Base-by-base conservation (phyloP, 2,797 vertebrate species). In the Acomys russatus region DNA sequence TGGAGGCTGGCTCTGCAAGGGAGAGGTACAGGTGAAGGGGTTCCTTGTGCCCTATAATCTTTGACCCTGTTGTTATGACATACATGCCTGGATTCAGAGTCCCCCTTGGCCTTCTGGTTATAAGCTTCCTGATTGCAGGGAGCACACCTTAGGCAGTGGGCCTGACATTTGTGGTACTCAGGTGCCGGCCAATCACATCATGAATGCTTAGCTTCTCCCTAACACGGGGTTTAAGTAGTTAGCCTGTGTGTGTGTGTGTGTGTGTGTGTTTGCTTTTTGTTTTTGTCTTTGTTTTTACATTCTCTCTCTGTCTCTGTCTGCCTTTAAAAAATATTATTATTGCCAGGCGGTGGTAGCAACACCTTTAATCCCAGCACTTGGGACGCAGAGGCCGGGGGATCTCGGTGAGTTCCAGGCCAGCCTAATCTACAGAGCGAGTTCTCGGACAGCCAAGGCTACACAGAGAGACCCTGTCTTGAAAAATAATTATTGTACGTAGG, bases 1-100 rank as follows among this genome's bases (percentile, higher is more conserved):
- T 17, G 4, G 33, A 15, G 91, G 23, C 3, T 6, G 91, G 15
- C 44, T 66, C 97, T 97, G 93, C 25, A 18, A 83, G 25, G n/a
- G 11, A 70, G 82, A 59, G 83, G 14, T 59, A 28, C 1, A 3
- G 63, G 35, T 96, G 94, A 96, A 20, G 5, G 61, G 6, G 80
- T 15, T 0, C 20, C 54, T 3, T 1, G 0, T 9, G 15, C 5
- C n/a, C 17, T 44, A 59, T 14, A 0, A 1, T 17, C 68, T 61
- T 63, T 20, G 86, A 20, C 61, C 78, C 64, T 17, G 70, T 6
- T 30, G 25, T 59, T 0, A 12, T 18, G 35, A 25, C 9, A 20
- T 12, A 6, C 9, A 64, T 20, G 74, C 66, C 88, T 23, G 51
- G 76, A 25, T 33, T 25, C 23, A 4, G 49, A 22, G 30, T 59